These are phyloP conservation scores for Solenopsis invicta DNA, from an alignment of 1,140 invertebrate genomes.

Conservation along the genomic window DNA sequence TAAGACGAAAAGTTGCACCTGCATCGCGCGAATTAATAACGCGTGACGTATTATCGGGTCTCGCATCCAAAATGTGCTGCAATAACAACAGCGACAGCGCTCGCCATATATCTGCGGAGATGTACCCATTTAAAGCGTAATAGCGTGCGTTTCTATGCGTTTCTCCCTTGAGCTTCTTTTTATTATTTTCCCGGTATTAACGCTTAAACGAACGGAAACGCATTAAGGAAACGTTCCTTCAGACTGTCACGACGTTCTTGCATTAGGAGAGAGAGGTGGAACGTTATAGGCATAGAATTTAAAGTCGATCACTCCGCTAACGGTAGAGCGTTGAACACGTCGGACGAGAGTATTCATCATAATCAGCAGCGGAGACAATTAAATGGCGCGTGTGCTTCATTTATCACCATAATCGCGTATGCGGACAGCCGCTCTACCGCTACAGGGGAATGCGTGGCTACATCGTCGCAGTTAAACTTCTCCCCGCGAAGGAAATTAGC, in stretches of 20 bases:
- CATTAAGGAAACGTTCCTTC: slow-evolving; percentile 36
- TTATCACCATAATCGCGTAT: slow-evolving; percentile 68
- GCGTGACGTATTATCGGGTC: slow-evolving; percentile 51
- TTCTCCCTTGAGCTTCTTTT: background rate
- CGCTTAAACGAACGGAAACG: slow-evolving; percentile 12
- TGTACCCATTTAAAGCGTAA: background rate
- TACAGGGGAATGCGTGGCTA: slow-evolving; percentile 47
- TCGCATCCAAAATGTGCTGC: slow-evolving; percentile 51
- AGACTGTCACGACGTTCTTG: background rate
- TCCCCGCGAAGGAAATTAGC: slow-evolving; percentile 46
- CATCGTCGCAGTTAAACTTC: slow-evolving; percentile 48
- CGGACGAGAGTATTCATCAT: slow-evolving; percentile 65
- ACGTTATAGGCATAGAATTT: background rate
- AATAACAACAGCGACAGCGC: slow-evolving; percentile 52
- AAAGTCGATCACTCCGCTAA: slow-evolving; percentile 37
- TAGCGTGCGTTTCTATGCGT: background rate
- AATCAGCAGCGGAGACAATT: slow-evolving; percentile 66
- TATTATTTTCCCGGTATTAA: background rate
- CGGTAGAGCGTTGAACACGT: slow-evolving; percentile 24
- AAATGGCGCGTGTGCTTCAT: slow-evolving; percentile 62
- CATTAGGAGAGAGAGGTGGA: background rate
- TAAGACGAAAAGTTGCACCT: slow-evolving; percentile 65
- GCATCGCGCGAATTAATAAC: slow-evolving; percentile 67
- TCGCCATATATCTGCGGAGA: slow-evolving; percentile 4
- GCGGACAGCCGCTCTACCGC: slow-evolving; percentile 43